These are phyloP conservation scores for Pionites leucogaster DNA, from an alignment of 2,113 vertebrate genomes.

Conservation along the genomic window DNA sequence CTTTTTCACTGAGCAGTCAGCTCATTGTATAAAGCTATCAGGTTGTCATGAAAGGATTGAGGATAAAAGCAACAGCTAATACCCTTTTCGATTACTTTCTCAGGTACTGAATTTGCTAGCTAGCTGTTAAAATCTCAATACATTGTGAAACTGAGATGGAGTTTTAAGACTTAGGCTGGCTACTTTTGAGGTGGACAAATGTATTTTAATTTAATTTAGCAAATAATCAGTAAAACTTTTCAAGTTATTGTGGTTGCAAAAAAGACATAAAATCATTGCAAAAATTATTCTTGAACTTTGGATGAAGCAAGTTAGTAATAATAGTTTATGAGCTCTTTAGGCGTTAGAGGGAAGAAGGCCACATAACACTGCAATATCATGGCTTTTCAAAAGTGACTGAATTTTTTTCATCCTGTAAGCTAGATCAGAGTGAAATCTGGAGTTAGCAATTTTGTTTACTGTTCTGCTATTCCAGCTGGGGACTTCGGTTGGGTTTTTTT, in stretches of 20 bases:
- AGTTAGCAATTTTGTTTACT: not conserved
- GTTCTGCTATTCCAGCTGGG: not conserved
- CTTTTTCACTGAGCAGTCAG: not conserved
- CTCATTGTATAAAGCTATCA: not conserved
- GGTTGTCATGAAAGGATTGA: not conserved
- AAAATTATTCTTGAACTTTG: not conserved
- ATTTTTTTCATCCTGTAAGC: not conserved
- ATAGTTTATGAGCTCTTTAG: not conserved
- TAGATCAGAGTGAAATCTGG: not conserved
- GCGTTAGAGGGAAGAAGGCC: not conserved
- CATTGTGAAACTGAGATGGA: not conserved
- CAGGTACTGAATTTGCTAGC: not conserved
- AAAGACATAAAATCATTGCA: not conserved
- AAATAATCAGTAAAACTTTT: not conserved
- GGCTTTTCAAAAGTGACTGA: not conserved
- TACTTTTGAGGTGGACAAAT: not conserved
- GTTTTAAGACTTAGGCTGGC: not conserved
- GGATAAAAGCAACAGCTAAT: not conserved
- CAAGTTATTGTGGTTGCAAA: not conserved
- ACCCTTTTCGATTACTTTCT: not conserved
- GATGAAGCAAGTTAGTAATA: not conserved
- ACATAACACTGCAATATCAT: not conserved
- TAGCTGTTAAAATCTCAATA: not conserved
- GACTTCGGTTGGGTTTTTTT: not conserved
- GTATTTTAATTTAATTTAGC: not conserved